Conservation (phyloP, 1,140 invertebrate genomes). For the Triops longicaudatus region DNA sequence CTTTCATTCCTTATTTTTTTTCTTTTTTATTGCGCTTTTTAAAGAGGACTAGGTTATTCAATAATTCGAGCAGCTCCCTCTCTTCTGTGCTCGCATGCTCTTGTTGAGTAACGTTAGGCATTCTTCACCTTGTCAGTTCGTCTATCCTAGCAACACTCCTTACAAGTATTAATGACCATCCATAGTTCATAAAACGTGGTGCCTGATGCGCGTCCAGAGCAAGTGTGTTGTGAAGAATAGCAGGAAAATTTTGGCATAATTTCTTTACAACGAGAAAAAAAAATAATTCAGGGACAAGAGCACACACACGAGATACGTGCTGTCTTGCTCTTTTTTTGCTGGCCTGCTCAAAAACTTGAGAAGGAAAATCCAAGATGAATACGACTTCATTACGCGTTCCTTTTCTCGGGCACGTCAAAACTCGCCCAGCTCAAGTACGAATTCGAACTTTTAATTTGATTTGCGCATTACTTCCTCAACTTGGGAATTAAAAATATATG, state of each 20-base stretch:
- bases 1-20: too few relatives aligned
- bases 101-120: neutral
- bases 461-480: neutral
- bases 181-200: constrained; percentile 9
- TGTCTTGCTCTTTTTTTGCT: neutral
- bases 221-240: neutral
- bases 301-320: neutral
- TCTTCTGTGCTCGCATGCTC: neutral
- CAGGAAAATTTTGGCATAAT: neutral
- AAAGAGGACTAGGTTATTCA: neutral
- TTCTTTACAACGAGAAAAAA: neutral
- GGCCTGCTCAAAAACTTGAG: neutral
- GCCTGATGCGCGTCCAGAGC: neutral
- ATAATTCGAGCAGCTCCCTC: neutral
- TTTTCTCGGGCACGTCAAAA: neutral
- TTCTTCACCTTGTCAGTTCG: constrained; percentile 11
- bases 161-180: constrained; percentile 10
- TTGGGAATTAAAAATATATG: neutral
- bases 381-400: neutral
- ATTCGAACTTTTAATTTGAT: neutral
- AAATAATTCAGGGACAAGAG: neutral
- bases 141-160: neutral
- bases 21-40: too few relatives aligned
- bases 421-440: neutral
- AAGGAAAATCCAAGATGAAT: neutral